Percentiles rank a stretch among this genome's conserved stretches.
These are phyloP conservation scores for Procavia capensis DNA, from an alignment of 2,113 vertebrate species.

Conservation along the genomic window DNA sequence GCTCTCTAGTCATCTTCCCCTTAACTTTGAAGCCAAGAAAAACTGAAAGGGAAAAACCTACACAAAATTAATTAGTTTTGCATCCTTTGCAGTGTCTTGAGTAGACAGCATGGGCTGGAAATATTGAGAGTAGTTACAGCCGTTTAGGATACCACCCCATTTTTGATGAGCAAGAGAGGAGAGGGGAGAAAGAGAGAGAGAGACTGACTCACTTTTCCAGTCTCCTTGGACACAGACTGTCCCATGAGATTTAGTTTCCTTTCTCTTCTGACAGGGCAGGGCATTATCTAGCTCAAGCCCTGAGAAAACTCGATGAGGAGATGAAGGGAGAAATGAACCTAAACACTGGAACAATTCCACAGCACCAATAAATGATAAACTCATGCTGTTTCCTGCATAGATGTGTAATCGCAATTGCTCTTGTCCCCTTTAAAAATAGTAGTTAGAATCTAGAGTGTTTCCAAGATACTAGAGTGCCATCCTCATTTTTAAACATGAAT, in stretches of 20 bases:
- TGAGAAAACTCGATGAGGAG: conserved; percentile 1
- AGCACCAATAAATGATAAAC: conserved; percentile 67
- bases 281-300: conserved; percentile 13
- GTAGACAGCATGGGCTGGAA: not conserved
- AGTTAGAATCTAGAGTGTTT: conserved; percentile 24
- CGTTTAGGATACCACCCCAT: not conserved
- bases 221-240: not conserved
- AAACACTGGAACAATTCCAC: conserved; percentile 54
- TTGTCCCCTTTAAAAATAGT: conserved; percentile 67
- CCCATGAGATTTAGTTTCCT: conserved; percentile 1
- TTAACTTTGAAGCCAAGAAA: not conserved
- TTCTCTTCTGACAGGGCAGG: conserved; percentile 42
- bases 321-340: conserved; percentile 67
- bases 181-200: too few relatives aligned
- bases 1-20: not conserved
- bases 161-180: not conserved
- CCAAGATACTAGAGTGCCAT: conserved; percentile 52
- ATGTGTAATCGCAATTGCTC: conserved; percentile 16
- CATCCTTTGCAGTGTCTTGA: not conserved
- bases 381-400: conserved; percentile 49
- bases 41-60: not conserved
- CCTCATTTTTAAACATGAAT: conserved; percentile 66
- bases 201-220: not conserved
- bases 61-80: not conserved
- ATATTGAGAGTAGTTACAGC: not conserved